A percentile compares a stretch with the other conserved stretches of the same genome.
phyloP scores from a whole-genome alignment of 2,113 vertebrate species.

The Caretta caretta region DNA sequence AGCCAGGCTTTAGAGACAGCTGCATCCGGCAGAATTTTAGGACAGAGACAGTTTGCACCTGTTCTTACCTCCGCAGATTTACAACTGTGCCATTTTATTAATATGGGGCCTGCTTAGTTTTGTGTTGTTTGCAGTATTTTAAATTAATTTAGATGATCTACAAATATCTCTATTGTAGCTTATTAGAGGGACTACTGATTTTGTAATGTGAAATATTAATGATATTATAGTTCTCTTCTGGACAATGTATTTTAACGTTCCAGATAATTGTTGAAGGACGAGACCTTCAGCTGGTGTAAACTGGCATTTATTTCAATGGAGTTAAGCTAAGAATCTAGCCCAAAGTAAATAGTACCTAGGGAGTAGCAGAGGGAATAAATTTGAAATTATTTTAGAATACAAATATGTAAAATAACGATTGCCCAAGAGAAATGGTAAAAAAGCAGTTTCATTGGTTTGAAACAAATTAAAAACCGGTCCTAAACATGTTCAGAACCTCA shows the following conservation, averaged over 20 bases:
- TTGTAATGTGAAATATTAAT: not conserved
- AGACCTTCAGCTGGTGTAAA: not conserved
- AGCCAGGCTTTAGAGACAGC: not conserved
- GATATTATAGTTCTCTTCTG: not conserved
- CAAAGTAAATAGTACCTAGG: not conserved
- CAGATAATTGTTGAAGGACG: not conserved
- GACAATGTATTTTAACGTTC: not conserved
- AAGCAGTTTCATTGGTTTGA: not conserved
- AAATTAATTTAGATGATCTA: not conserved
- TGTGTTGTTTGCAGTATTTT: not conserved
- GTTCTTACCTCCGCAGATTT: not conserved
- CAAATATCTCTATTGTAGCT: not conserved
- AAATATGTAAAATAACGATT: not conserved
- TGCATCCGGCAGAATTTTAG: not conserved
- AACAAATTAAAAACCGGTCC: not conserved
- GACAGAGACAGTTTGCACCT: not conserved
- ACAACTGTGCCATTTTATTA: not conserved
- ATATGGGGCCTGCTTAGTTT: not conserved
- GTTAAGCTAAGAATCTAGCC: not conserved
- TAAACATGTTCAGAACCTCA: not conserved
- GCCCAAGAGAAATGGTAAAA: not conserved
- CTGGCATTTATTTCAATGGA: not conserved
- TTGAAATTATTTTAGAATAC: not conserved
- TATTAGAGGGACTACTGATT: not conserved
- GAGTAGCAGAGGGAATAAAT: accelerated